Base-by-base conservation (phyloP, 2,113 vertebrate genomes). In the Ochotona curzoniae region DNA sequence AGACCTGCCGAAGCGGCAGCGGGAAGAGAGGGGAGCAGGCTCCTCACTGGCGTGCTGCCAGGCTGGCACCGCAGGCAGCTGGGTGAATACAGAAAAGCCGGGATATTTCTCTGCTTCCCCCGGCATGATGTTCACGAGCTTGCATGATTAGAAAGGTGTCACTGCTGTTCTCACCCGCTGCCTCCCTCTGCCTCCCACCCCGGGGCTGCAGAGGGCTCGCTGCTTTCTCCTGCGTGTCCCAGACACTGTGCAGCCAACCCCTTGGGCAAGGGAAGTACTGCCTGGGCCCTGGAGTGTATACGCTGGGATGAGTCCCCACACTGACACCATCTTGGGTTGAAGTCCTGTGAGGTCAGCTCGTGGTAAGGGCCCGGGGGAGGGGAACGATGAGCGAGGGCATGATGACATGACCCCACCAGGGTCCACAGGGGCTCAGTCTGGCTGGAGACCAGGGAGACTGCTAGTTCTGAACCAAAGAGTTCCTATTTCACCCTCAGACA, bases 21-120 rank as follows among this genome's bases (percentile, higher is more conserved):
- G 18, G 47, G n/a, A 0, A 35, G 67, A 23, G 51, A 30, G 11
- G 44, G 60, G 69, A 23, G 14, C 10, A 3, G 83, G 30, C 23
- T 51, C 67, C 51, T 82, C 0, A 0, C 44, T 35, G 93, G 79
- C 66, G 51, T 1, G 0, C 0, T 0, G 21, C 91, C 89, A n/a
- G 11, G 26, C 17, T 0, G 1, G 80, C n/a, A 1, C 32, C 0
- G 0, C 8, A 1, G 67, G 70, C 20, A 14, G 18, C 0, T 4
- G 0, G 1, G 20, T 14, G 49, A 64, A 26, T 35, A 76, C 13
- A 75, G 86, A 51, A 54, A 15, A 10, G 0, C 1, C 28, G 8
- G 57, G 75, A 15, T 38, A 0, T 2, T 1, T 21, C 47, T 57
- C 76, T 71, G 69, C 66, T 44, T 85, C 89, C 18, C 32, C 10